Percentiles rank a stretch among this genome's conserved stretches.
Conservation (phyloP, 1,140 invertebrate genomes). For the Danaus plexippus region DNA sequence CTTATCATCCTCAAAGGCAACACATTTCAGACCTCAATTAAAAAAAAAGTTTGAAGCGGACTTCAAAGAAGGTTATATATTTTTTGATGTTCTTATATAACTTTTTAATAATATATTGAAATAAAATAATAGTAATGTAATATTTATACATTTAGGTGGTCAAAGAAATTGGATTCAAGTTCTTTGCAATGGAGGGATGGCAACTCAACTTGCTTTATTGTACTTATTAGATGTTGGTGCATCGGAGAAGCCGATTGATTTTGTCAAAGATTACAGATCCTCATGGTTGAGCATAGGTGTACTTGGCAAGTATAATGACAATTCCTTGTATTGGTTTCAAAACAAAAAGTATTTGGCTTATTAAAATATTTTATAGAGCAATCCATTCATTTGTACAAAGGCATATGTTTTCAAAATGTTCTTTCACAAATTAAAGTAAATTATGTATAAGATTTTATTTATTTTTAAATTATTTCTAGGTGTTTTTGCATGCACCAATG, state of each 20-base stretch:
- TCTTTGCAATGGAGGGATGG: constrained; percentile 90
- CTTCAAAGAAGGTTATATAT: constrained; percentile 80
- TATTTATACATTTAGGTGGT: constrained; percentile 72
- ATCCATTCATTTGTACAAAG: too few species aligned
- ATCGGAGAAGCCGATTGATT: constrained; percentile 85
- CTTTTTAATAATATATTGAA: too few species aligned
- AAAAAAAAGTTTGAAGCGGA: constrained; percentile 85
- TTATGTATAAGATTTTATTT: constrained; percentile 1
- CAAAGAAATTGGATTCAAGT: constrained; percentile 94
- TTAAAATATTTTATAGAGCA: too few species aligned
- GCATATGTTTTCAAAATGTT: too few species aligned
- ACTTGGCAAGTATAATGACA: constrained; percentile 72
- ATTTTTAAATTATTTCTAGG: constrained; percentile 61
- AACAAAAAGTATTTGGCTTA: neutral
- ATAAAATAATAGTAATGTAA: too few species aligned
- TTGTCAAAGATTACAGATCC: constrained; percentile 80
- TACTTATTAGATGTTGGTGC: constrained; percentile 87
- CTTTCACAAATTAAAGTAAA: too few species aligned
- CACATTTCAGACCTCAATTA: constrained; percentile 79
- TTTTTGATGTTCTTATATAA: neutral
- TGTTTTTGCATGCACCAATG: constrained; percentile 86
- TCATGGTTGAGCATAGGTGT: constrained; percentile 88
- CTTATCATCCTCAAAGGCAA: constrained; percentile 85
- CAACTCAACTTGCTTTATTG: constrained; percentile 82
- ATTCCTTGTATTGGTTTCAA: constrained; percentile 1